Evolutionary conservation across 2,888 invertebrate genomes (phyloP), one percentile per base, ranked within the genome.

Genomic region (Nephrocerus scutellatus): DNA sequence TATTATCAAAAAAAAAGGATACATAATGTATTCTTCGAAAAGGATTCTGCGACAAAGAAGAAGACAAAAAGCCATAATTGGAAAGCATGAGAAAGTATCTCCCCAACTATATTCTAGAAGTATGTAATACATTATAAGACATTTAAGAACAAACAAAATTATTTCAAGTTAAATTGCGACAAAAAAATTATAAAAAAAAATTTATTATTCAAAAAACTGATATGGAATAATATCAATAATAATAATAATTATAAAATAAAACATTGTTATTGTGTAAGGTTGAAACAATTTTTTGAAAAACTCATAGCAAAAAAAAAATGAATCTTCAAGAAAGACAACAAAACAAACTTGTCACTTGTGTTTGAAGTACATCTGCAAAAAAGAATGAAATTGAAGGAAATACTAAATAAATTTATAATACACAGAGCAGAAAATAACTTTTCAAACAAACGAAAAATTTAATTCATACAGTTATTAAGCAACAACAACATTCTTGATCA

Each of bases 161-260:
- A 5, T 13, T 28, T 28, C 28, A 19, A 28, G 13, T 33, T 61
- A 55, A 52, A 52, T 52, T 51, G 38, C 49, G 49, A 51, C 34
- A 52, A 53, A 50, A 40, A 40, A 39, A 41, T 47, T 19, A 36
- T 37, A 8, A 26, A 29, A 30, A 38, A 36, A 19, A 6, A 39
- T 14, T 43, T 38, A 24, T 43, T 39, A 45, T 24, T 24, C 30
- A 19, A 31, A 39, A 36, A 30, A 35, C 34, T 32, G 25, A 22
- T 30, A 31, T 12, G 30, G 14, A 25, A 31, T 26, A 46, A 48
- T 38, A 43, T 44, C 41, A 44, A 44, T 43, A 38, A 41, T 41
- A 47, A 44, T 46, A 48, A 39, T 44, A 36, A 30, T 49, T 44
- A 43, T 43, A 39, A 40, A 36, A 43, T 39, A 41, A 48, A 40